A percentile compares a stretch with the other conserved stretches of the same genome.
Evolutionary conservation across 2,888 invertebrate genomes (phyloP).

Genomic region (Cerastoderma edule): DNA sequence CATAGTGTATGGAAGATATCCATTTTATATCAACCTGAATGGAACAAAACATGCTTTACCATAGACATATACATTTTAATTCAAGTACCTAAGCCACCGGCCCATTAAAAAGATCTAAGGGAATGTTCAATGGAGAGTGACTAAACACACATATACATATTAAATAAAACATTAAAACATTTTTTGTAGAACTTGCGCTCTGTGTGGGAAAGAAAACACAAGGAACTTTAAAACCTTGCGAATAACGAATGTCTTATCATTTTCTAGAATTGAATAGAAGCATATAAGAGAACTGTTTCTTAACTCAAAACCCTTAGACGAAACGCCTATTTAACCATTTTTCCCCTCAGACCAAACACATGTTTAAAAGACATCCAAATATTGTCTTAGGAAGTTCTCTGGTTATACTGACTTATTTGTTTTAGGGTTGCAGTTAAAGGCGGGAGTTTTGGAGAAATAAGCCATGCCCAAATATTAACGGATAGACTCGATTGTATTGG

Average conservation of each 20-base stretch:
- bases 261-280: not conserved
- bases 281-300: not conserved
- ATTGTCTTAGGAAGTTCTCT: not conserved
- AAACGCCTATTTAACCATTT: not conserved
- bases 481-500: conserved; percentile 40
- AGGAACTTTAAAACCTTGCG: no score
- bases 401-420: not conserved
- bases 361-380: no score
- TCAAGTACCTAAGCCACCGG: no score
- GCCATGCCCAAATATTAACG: conserved; percentile 26
- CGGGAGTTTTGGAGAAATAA: conserved; percentile 38
- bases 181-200: not conserved
- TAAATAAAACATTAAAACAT: not conserved
- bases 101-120: no score
- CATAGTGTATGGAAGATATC: no score
- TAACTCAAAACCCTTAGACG: not conserved
- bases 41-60: no score
- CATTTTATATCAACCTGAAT: no score
- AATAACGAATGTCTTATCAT: not conserved
- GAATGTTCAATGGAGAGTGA: no score
- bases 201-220: not conserved
- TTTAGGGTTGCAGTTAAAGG: conserved; percentile 35
- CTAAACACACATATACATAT: no score
- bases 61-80: no score
- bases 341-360: not conserved